phyloP scores from a whole-genome alignment of 2,797 vertebrate genomes.

The Pangasius sanitwongsei region DNA sequence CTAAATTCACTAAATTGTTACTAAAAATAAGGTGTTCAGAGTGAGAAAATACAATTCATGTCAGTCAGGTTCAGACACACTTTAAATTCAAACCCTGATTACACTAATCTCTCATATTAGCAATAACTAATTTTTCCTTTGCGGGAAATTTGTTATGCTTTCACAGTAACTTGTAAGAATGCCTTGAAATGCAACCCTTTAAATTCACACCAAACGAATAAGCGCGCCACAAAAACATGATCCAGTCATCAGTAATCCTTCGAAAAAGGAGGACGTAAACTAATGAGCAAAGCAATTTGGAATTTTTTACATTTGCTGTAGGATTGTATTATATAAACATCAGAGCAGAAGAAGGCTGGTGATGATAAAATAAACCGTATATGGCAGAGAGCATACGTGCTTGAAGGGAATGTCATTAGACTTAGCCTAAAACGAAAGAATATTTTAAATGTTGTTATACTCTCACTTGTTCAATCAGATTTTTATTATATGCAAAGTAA shows the following conservation, averaged over 20 bases:
- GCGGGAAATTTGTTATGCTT: background rate
- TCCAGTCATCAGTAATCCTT: background rate
- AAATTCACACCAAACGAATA: background rate
- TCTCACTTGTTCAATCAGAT: background rate
- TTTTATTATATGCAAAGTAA: background rate
- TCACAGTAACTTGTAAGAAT: background rate
- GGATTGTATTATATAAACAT: background rate
- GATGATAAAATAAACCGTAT: background rate
- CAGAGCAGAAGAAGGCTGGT: background rate
- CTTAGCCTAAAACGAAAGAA: background rate
- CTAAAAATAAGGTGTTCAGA: background rate
- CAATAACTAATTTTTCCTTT: background rate
- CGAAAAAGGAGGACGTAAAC: background rate
- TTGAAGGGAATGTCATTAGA: background rate
- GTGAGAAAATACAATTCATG: background rate
- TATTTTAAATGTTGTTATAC: background rate
- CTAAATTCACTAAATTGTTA: background rate
- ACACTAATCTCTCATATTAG: background rate
- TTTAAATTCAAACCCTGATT: background rate
- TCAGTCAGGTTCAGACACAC: background rate
- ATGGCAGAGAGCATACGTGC: background rate
- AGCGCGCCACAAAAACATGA: background rate
- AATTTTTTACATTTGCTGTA: background rate
- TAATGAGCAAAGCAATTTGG: too few species aligned
- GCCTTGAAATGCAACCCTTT: background rate